Evolutionary conservation across 64 coral and sea anemone genomes (phyloP), one percentile per base, ranked within the genome.

Genomic region (Hydrozoanthus tunicans): DNA sequence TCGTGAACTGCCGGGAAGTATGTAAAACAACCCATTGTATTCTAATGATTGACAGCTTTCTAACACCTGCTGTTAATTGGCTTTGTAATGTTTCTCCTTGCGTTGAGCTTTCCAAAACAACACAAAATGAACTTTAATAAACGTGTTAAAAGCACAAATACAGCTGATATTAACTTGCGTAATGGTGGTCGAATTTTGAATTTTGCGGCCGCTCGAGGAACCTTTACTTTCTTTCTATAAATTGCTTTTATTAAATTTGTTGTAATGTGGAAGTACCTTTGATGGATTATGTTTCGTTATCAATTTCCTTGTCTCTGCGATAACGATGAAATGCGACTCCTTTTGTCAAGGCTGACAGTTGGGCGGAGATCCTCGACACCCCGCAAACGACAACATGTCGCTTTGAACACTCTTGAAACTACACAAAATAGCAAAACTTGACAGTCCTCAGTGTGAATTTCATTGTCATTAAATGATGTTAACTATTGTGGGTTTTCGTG

Each of bases 61-160:
- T 89, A 94, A 96, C 95, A 96, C 92, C 95, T 96, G 95, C 95
- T 96, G 92, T 91, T 96, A 96, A 96, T 96, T 96, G 95, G 95
- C 95, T 94, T 94, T 92, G 93, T 91, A 95, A 86, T 92, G 93
- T 95, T 93, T 90, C 91, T 90, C 77, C 90, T 91, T 96, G 71
- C 82, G 60, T 61, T 81, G 91, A 93, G 90, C 81, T 80, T 92
- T 83, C 83, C 83, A 90, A 93, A 95, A 94, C 82, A 91, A 83
- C 89, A 86, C 80, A 96, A 94, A 91, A 94, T 63, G 95, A 94
- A 94, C 95, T 94, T 94, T 84, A 92, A 96, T 96, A 94, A 91
- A 93, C 53, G 82, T 53, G 90, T 96, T 94, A 91, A 92, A 96
- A 94, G 69, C 70, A 79, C 92, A 94, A 96, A 96, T 90, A 94